Percentiles rank a stretch among this genome's conserved stretches.
phyloP scores from a whole-genome alignment of 2,113 vertebrate species.

The Zosterops pallidus region DNA sequence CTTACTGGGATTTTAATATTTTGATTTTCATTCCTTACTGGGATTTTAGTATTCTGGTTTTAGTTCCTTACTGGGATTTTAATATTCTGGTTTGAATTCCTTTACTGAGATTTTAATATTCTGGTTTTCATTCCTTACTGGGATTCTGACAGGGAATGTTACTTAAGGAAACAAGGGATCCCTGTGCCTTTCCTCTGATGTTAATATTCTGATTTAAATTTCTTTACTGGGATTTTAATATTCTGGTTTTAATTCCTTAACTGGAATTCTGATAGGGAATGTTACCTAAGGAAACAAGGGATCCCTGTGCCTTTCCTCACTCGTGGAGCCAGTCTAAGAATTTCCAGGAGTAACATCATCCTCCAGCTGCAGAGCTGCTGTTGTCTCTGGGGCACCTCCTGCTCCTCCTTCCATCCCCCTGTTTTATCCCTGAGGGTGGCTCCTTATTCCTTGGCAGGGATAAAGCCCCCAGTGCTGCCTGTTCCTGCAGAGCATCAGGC shows the following conservation, averaged over 20 bases:
- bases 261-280: not conserved
- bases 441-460: not conserved
- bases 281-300: not conserved
- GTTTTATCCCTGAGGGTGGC: not conserved
- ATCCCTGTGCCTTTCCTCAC: not conserved
- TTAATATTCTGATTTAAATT: too few species aligned
- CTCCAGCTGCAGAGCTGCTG: not conserved
- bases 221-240: not conserved
- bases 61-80: too few species aligned
- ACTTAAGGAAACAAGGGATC: too few species aligned
- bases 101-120: not conserved
- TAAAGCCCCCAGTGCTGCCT: fast-evolving
- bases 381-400: not conserved
- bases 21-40: not conserved
- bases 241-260: not conserved
- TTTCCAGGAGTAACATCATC: not conserved
- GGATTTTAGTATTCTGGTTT: too few species aligned
- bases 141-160: too few species aligned
- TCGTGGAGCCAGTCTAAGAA: not conserved
- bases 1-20: too few species aligned
- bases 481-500: not conserved
- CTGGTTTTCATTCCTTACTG: not conserved
- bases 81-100: not conserved
- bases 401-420: not conserved
- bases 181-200: too few species aligned